Evolutionary conservation across 2,113 vertebrate species (phyloP).

Genomic region (Lynx canadensis): DNA sequence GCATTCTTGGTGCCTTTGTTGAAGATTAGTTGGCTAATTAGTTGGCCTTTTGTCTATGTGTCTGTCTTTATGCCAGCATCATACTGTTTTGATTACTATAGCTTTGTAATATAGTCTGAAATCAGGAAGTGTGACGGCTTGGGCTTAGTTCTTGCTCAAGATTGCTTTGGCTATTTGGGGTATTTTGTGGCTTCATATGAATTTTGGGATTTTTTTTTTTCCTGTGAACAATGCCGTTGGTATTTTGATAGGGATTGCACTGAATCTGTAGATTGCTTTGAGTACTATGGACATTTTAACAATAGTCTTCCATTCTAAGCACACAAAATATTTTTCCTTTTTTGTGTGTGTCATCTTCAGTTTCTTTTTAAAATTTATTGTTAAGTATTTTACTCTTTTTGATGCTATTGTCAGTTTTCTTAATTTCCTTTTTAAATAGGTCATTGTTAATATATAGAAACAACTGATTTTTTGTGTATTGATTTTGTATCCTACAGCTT

Average conservation of each 20-base stretch:
- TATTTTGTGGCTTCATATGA: background rate
- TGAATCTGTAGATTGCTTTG: background rate
- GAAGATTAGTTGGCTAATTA: background rate
- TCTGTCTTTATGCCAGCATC: background rate
- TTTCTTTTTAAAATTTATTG: background rate
- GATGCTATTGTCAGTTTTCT: background rate
- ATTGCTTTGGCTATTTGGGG: background rate
- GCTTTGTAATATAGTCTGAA: background rate
- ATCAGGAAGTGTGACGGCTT: background rate
- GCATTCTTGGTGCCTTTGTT: background rate
- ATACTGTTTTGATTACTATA: background rate
- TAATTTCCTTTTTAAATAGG: background rate
- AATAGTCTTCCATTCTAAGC: background rate
- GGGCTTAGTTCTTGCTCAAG: background rate
- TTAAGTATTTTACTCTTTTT: conserved; percentile 1
- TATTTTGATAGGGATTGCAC: background rate
- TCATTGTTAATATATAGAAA: background rate
- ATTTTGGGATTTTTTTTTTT: background rate
- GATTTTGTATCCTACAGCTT: background rate
- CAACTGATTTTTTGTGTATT: background rate
- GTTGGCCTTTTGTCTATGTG: background rate
- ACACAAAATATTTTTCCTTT: background rate
- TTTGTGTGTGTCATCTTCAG: conserved; percentile 1
- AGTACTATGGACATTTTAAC: background rate
- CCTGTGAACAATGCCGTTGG: background rate